Evolutionary conservation across 2,888 invertebrate genomes (phyloP), one percentile per base, ranked within the genome.

Genomic region (Lysandra bellargus): DNA sequence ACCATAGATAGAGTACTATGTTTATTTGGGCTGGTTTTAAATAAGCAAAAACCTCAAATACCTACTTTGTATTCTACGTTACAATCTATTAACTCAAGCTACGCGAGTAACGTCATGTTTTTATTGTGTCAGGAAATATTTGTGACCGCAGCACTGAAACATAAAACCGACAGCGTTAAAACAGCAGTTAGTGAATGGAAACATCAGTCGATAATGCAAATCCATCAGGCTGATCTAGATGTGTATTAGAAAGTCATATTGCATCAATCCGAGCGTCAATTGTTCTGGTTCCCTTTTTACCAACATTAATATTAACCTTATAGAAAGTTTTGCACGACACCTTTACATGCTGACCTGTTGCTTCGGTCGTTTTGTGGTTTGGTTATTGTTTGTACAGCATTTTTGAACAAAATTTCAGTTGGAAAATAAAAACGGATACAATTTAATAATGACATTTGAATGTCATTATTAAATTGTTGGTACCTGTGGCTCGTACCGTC

Each of bases 131-230:
- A 30, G 64, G 4, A 30, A 64, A 64, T 9, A 64, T 23, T 64
- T 64, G 23, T 30, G 85, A 91, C 91, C 89, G 88, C 91, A 91
- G 89, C 89, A 90, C 90, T 88, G 87, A 87, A 84, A 83, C 83
- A 84, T 82, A 83, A 83, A 83, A 84, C 83, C 5, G 14, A 69
- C 14, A 14, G 85, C 85, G 83, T 84, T 85, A 86, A 88, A 89
- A 89, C 90, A 90, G 88, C 85, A 87, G 88, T 87, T 89, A 86
- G 85, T 83, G 83, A 87, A 86, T 84, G 85, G 87, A 89, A 92
- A 91, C 88, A 86, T 87, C 85, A 86, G 33, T 69, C 69, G 69
- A 69, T 69, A 69, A 90, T 90, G 87, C 88, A 85, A 89, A 88
- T 90, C 90, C 87, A 90, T 83, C 81, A 78, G 81, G 83, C 81